These are phyloP conservation scores for Rutpela maculata DNA, from an alignment of 2,888 invertebrate species.

Conservation along the genomic window DNA sequence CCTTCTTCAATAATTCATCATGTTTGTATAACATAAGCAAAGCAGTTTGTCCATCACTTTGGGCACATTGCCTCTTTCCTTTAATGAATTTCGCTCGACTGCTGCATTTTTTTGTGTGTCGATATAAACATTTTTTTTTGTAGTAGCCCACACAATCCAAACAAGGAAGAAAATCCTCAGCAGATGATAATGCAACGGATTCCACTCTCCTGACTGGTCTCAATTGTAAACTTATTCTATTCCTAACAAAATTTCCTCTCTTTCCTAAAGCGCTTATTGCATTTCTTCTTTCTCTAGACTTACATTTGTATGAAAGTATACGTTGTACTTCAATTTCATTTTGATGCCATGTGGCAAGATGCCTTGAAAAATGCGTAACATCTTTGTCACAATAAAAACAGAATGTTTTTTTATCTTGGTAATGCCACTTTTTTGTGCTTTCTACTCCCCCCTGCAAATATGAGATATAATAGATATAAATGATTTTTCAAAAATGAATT, in stretches of 20 bases:
- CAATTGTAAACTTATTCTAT: neutral
- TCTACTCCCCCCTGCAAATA: conserved; percentile 17
- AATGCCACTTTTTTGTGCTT: neutral
- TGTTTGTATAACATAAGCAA: conserved; percentile 45
- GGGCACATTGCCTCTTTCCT: conserved; percentile 14
- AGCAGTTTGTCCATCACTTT: conserved; percentile 45
- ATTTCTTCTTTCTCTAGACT: conserved; percentile 21
- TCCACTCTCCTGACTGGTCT: conserved; percentile 14
- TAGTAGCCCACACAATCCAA: conserved; percentile 13
- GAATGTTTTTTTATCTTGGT: conserved; percentile 23
- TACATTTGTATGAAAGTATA: conserved; percentile 10
- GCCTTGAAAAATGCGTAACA: conserved; percentile 21
- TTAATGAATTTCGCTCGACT: neutral
- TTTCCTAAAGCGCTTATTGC: neutral
- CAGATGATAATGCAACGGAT: neutral
- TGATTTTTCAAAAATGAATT: neutral
- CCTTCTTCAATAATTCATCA: conserved; percentile 46
- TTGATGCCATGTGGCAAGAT: conserved; percentile 14
- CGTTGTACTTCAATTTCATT: conserved; percentile 27
- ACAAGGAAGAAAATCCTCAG: conserved; percentile 21
- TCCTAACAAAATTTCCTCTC: conserved; percentile 19
- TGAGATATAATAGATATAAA: neutral
- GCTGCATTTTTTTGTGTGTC: conserved; percentile 17
- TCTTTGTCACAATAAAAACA: conserved; percentile 24
- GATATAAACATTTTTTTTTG: conserved; percentile 17